Evolutionary conservation across 2,797 vertebrate genomes (phyloP).

Genomic region (Erithacus rubecula): DNA sequence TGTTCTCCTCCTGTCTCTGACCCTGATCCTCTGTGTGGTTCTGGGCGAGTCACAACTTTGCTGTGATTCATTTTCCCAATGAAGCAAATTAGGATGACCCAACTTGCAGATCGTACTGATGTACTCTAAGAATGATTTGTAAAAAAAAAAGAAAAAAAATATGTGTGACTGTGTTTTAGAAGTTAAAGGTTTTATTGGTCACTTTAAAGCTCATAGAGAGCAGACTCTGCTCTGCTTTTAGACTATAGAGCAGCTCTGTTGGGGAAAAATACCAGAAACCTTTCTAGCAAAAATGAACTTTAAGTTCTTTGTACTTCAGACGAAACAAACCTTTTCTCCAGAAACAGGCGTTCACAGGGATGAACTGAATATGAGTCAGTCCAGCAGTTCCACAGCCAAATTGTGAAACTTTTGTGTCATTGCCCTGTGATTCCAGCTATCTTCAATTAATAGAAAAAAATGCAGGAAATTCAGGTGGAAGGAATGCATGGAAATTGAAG

Average conservation of each 20-base stretch:
- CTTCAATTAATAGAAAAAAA: conserved; percentile 41
- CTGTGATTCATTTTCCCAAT: background rate
- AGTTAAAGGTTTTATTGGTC: background rate
- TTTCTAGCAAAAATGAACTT: background rate
- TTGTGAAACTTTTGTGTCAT: conserved; percentile 46
- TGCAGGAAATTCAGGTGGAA: conserved; percentile 56
- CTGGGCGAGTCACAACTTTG: background rate
- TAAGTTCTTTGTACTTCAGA: background rate
- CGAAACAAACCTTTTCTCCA: background rate
- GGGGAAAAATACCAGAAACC: background rate
- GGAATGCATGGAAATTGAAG: conserved; percentile 52
- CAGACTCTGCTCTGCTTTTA: background rate
- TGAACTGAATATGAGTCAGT: conserved; percentile 24
- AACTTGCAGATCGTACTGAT: background rate
- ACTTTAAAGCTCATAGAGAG: background rate
- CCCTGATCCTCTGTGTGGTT: background rate
- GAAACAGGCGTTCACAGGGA: background rate
- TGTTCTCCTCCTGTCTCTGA: background rate
- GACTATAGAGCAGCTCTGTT: background rate
- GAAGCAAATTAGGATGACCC: background rate
- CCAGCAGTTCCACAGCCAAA: background rate
- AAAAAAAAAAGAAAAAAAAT: background rate
- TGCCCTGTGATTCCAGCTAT: conserved; percentile 36
- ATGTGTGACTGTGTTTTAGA: background rate
- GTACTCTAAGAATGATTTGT: background rate